Evolutionary conservation across 1,140 invertebrate genomes (phyloP), one percentile per base, ranked within the genome.

Genomic region (Drosophila albomicans): DNA sequence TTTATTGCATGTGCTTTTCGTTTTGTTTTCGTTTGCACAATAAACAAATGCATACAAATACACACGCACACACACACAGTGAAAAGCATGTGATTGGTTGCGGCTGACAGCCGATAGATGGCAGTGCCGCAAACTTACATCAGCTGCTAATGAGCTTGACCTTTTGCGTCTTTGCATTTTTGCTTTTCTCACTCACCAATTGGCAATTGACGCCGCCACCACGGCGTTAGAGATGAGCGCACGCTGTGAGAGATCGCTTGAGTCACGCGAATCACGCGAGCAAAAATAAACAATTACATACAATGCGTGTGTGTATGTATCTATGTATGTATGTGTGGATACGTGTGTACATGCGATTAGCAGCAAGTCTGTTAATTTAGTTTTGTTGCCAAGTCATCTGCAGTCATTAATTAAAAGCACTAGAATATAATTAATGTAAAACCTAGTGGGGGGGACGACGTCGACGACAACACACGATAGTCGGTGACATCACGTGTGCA

Each of bases 81-180:
- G 41, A 15, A 62, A 63, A 45, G 11, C 41, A 68, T 68, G 57
- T 61, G 74, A 66, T 61, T 57, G 43, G 57, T 32, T 68, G 58
- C 59, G 65, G 32, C 57, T 75, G 65, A 45, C 59, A 58, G 59
- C 15, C 75, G 49, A 15, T 49, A 59, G 63, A n/a, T 73, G 69
- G 56, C 69, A 48, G 28, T 72, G 59, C 38, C 46, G 45, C 20
- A 8, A 20, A 71, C 49, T 66, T 77, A 73, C 62, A 77, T 75
- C 72, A 75, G 72, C 41, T 13, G 11, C 58, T 71, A 75, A 70
- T 75, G 38, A 78, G 71, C 71, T 78, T 74, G 64, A 75, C 71
- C 75, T 64, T 78, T 72, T 59, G n/a, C 35, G 63, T 49, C 15
- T 49, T 41, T 32, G 25, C 56, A 11, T 41, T 67, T 13, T 54